These are phyloP conservation scores for Trogon melanurus DNA, from an alignment of 2,113 vertebrate genomes.

Conservation along the genomic window DNA sequence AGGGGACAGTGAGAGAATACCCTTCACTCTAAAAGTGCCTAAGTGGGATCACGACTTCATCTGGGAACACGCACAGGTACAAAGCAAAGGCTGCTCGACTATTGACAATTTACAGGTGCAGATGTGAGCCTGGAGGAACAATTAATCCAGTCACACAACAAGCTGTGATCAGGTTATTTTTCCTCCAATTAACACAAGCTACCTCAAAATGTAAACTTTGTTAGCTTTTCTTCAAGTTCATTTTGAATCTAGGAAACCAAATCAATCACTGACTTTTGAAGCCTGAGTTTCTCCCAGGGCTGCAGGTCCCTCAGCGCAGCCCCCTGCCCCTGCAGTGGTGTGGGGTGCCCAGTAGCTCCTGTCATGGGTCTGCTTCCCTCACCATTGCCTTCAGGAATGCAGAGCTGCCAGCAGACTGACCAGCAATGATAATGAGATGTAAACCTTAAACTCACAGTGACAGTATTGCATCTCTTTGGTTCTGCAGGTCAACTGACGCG, in stretches of 20 bases:
- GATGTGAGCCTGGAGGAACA: not conserved
- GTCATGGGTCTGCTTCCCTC: not conserved
- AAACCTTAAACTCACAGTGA: not conserved
- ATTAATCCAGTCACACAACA: not conserved
- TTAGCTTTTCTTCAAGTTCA: not conserved
- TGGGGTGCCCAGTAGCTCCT: not conserved
- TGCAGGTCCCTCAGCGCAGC: not conserved
- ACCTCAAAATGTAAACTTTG: not conserved
- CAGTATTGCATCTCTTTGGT: not conserved
- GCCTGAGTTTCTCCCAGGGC: not conserved
- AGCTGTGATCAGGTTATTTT: not conserved
- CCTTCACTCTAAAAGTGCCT: not conserved
- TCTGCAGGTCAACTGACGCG: not conserved
- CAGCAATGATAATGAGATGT: not conserved
- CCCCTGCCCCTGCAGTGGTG: fast-evolving
- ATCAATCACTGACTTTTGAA: not conserved
- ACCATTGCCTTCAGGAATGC: not conserved
- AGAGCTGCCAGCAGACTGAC: not conserved
- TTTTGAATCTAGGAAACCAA: not conserved
- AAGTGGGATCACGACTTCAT: not conserved
- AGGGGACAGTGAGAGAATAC: not conserved
- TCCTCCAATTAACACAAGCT: not conserved
- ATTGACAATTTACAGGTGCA: not conserved
- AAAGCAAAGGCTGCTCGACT: not conserved
- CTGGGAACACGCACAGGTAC: not conserved